Conservation (phyloP, 2,888 invertebrate species). For the Phalangium opilio region DNA sequence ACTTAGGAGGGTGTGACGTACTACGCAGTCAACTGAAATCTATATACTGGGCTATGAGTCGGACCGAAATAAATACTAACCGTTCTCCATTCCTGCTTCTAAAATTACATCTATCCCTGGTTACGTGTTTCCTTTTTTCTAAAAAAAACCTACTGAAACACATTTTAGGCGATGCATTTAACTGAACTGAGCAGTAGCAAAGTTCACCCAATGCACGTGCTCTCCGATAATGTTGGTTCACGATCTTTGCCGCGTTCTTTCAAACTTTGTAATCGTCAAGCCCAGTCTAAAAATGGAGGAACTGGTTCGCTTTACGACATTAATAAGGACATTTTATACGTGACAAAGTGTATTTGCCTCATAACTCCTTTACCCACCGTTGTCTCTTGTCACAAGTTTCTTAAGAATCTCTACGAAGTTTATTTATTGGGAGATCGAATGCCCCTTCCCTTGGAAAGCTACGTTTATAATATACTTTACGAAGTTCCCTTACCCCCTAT, state of each 20-base stretch:
- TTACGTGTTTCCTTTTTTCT: too few species aligned
- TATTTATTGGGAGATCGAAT: constrained; percentile 25
- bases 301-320: constrained; percentile 52
- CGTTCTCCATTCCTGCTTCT: too few species aligned
- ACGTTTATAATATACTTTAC: constrained; percentile 85
- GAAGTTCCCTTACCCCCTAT: constrained; percentile 80
- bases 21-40: too few species aligned
- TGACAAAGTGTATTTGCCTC: constrained; percentile 85
- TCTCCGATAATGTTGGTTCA: constrained; percentile 40
- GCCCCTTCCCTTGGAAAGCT: constrained; percentile 59
- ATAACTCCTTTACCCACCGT: constrained; percentile 83
- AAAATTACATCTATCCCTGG: too few species aligned
- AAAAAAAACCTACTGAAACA: too few species aligned
- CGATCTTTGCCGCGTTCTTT: constrained; percentile 77
- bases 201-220: constrained; percentile 23
- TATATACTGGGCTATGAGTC: too few species aligned
- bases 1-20: too few species aligned
- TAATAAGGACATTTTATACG: constrained; percentile 82
- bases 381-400: constrained; percentile 61
- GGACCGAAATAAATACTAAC: too few species aligned
- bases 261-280: constrained; percentile 40
- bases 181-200: constrained; percentile 54
- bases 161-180: constrained; percentile 16
- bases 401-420: constrained; percentile 72
- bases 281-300: constrained; percentile 17